phyloP scores from a whole-genome alignment of 2,888 invertebrate genomes.

The Acanthosepion esculentum region DNA sequence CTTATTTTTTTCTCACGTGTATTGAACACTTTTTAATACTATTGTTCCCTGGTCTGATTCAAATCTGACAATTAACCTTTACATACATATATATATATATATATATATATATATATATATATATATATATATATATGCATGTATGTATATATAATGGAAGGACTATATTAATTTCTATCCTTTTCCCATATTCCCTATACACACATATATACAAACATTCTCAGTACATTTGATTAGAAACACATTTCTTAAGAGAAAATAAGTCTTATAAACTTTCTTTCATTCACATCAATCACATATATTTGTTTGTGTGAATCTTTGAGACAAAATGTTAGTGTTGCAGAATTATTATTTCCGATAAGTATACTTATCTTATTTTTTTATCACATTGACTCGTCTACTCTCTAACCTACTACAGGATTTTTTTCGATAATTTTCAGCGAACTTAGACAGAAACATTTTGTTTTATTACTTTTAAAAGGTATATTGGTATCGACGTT shows the following conservation, averaged over 20 bases:
- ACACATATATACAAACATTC: not conserved
- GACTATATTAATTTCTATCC: too few species aligned
- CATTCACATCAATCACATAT: too few species aligned
- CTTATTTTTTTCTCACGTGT: too few species aligned
- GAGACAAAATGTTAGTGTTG: not conserved
- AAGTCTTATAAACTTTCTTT: too few species aligned
- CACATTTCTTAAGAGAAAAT: too few species aligned
- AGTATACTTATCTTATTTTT: not conserved
- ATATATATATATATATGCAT: not conserved
- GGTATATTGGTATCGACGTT: too few species aligned
- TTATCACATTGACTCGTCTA: not conserved
- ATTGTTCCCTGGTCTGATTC: too few species aligned
- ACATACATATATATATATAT: slow-evolving; percentile 40
- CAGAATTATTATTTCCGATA: not conserved
- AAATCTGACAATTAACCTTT: not conserved
- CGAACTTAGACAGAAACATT: too few species aligned
- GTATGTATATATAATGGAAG: not conserved
- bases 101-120: slow-evolving; percentile 24
- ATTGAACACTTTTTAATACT: too few species aligned
- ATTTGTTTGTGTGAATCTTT: not conserved
- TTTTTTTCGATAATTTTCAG: not conserved
- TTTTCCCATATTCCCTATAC: not conserved
- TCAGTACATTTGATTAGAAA: not conserved
- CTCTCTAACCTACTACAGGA: not conserved
- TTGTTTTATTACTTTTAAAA: too few species aligned